Percentiles rank a stretch among this genome's conserved stretches.
Conservation (phyloP, 2,797 vertebrate species). For the Leucoraja ocellata region DNA sequence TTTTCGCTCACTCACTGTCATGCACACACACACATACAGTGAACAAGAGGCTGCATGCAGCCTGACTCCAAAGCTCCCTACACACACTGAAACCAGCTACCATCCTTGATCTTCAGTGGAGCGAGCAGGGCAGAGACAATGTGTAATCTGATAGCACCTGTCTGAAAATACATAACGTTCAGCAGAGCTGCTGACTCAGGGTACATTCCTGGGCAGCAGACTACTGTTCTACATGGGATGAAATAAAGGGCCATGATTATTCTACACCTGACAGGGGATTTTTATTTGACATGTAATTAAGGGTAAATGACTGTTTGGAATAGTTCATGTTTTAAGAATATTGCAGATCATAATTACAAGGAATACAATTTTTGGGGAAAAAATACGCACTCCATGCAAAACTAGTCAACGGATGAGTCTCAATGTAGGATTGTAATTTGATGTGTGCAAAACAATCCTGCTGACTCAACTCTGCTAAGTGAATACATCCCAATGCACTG, state of each 20-base stretch:
- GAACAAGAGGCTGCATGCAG: not conserved
- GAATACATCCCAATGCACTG: not conserved
- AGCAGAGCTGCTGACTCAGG: conserved; percentile 26
- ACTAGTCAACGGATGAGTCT: not conserved
- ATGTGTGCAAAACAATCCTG: not conserved
- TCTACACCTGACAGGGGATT: not conserved
- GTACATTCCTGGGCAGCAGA: not conserved
- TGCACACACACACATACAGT: not conserved
- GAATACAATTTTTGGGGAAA: not conserved
- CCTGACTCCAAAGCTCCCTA: not conserved
- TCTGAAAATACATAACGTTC: not conserved
- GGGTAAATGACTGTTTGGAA: not conserved
- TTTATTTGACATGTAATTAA: not conserved
- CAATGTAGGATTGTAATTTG: not conserved
- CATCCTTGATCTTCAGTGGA: not conserved
- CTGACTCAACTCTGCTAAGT: not conserved
- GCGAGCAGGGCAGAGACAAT: not conserved
- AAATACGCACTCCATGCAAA: not conserved
- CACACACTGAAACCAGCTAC: not conserved
- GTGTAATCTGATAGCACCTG: not conserved
- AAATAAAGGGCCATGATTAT: not conserved
- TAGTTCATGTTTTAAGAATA: not conserved
- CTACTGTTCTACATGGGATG: not conserved
- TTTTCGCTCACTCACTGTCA: no score
- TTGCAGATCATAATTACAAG: not conserved